Evolutionary conservation across 2,888 invertebrate species (phyloP), one percentile per base, ranked within the genome.

Genomic region (Drosophila tanythrix): DNA sequence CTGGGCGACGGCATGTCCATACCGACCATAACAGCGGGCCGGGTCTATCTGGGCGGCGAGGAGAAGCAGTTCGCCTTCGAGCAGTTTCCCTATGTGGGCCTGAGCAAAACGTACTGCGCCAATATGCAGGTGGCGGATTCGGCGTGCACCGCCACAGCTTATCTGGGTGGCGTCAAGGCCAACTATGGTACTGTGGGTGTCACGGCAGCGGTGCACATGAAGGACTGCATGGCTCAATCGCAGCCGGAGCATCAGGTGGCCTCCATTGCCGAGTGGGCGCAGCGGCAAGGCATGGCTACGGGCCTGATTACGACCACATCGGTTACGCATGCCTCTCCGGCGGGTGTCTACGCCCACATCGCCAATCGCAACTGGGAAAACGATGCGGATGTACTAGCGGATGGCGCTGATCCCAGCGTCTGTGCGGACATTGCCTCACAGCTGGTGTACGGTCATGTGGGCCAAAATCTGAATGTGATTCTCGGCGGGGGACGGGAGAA

Each of bases 1-100:
- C 93, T 97, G 69, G 96, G 96, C 10, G 98, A 98, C 90, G 98
- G 98, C 1, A 97, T 98, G 97, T 97, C 97, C 46, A 94, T 97
- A 75, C 95, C 97, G 0, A 98, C 98, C 0, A 92, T 97, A 56
- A 96, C 97, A 0, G 97, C 97, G 0, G 95, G 97, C 1, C 94
- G 98, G 74, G 95, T 96, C 0, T 96, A 96, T 91, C 93, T 96
- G 40, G 97, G 97, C 0, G 97, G 97, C 0, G 97, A 97, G 92
- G 96, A 97, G 84, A 93, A 95, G 38, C 94, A 94, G 67, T 94
- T 97, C 3, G 94, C 95, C 72, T 97, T 97, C 90, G 97, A 97
- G 84, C 94, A 94, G 27, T 97, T 97, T 82, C 97, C 97, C 0
- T 95, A 95, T 85, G 95, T 95, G 10, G 97, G 96, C 2, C 92